phyloP scores from a whole-genome alignment of 2,113 vertebrate species.

The Podarcis cretensis region DNA sequence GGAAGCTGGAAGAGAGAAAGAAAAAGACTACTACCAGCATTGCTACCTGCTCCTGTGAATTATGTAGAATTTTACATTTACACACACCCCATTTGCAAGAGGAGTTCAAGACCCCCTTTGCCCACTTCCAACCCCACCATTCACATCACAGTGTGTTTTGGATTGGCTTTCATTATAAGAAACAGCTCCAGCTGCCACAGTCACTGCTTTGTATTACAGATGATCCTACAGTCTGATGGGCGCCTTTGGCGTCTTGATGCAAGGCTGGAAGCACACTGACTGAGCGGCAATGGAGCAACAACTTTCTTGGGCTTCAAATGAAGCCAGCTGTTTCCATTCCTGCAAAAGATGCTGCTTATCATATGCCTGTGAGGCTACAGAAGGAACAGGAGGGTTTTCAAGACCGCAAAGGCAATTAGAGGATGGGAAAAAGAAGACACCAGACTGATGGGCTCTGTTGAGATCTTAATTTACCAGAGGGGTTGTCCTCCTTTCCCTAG shows the following conservation, averaged over 20 bases:
- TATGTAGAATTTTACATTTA: background rate
- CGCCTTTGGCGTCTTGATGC: background rate
- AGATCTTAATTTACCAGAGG: background rate
- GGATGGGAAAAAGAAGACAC: rapidly evolving
- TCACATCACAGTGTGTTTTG: background rate
- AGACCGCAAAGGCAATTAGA: background rate
- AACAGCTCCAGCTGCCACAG: background rate
- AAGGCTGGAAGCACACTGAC: background rate
- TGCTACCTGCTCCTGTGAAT: background rate
- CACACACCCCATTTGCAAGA: background rate
- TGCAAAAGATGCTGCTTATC: background rate
- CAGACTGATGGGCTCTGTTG: background rate
- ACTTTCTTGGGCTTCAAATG: background rate
- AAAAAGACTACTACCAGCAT: background rate
- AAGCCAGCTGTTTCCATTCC: background rate
- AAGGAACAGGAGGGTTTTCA: background rate
- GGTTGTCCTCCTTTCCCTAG: background rate
- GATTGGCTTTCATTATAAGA: background rate
- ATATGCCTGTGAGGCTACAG: background rate
- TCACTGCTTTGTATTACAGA: background rate
- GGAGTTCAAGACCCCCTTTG: background rate
- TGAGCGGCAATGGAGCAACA: background rate
- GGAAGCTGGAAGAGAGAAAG: too few species aligned
- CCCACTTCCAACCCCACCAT: background rate
- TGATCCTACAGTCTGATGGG: background rate